Evolutionary conservation across 2,888 invertebrate genomes (phyloP).

Genomic region (Thecophora atra): DNA sequence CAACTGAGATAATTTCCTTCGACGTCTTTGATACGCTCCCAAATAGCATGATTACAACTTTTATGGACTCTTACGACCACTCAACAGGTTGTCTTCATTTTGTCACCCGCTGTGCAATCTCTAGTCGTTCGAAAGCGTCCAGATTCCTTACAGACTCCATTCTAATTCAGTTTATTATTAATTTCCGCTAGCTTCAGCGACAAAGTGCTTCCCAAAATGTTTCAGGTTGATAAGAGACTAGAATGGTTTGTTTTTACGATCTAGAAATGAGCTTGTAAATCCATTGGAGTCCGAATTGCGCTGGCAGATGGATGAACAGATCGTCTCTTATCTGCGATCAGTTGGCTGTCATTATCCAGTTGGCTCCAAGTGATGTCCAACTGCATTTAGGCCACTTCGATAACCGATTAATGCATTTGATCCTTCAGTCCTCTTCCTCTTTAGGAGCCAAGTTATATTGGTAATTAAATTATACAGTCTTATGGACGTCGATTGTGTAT

Average conservation of each 20-base stretch:
- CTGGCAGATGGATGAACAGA: neutral
- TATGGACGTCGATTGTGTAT: too few relatives aligned
- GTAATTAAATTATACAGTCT: too few relatives aligned
- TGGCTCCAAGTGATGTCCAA: neutral
- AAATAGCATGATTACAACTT: neutral
- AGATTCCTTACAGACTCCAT: neutral
- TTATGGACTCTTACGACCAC: neutral
- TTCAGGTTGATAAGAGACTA: neutral
- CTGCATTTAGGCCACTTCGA: neutral
- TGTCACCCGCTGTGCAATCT: constrained; percentile 1
- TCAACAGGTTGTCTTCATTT: neutral
- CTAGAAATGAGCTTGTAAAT: constrained; percentile 1
- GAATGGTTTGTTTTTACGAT: constrained; percentile 9
- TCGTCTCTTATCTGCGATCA: neutral
- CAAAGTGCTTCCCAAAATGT: neutral
- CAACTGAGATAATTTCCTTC: too few relatives aligned
- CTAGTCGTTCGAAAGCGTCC: neutral
- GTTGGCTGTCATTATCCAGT: neutral
- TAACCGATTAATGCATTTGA: neutral
- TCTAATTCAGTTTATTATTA: neutral
- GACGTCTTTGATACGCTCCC: neutral
- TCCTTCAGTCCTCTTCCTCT: too few relatives aligned
- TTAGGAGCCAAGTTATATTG: too few relatives aligned
- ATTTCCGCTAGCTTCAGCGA: neutral
- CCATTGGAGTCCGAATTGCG: neutral